A percentile compares a stretch with the other conserved stretches of the same genome.
These are phyloP conservation scores for Diaperis boleti DNA, from an alignment of 2,888 invertebrate species.

Conservation along the genomic window DNA sequence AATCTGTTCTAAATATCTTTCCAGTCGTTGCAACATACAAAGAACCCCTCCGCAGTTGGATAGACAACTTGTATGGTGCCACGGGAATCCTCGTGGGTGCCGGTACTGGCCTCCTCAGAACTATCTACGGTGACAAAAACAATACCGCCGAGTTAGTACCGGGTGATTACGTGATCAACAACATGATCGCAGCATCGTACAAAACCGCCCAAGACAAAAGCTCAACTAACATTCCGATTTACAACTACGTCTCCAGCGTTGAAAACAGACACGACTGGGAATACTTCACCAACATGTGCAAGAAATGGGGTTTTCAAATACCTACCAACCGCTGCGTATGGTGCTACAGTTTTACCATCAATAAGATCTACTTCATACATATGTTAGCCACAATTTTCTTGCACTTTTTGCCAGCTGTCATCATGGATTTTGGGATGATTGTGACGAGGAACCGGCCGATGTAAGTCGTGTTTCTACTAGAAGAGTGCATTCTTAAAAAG, in stretches of 20 bases:
- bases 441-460: constrained; percentile 68
- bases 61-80: constrained; percentile 88
- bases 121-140: constrained; percentile 73
- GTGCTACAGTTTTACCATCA: constrained; percentile 75
- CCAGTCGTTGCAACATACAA: constrained; percentile 71
- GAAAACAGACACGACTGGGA: constrained; percentile 34
- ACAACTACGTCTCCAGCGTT: constrained; percentile 37
- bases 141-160: constrained; percentile 81
- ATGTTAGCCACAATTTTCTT: constrained; percentile 72
- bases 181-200: constrained; percentile 75
- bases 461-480: no score
- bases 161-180: constrained; percentile 82
- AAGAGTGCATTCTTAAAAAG: no score
- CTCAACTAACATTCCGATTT: constrained; percentile 8
- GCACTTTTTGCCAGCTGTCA: constrained; percentile 73
- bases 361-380: constrained; percentile 69
- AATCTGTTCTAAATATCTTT: constrained; percentile 1
- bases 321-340: constrained; percentile 76
- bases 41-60: constrained; percentile 83
- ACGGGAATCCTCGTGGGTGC: constrained; percentile 68
- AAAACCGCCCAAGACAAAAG: constrained; percentile 42
- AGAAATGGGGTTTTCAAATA: constrained; percentile 68
- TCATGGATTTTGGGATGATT: constrained; percentile 69
- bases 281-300: constrained; percentile 69
- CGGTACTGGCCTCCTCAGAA: constrained; percentile 31